Evolutionary conservation across 2,888 invertebrate genomes (phyloP).

Genomic region (Trachelus troglodyta): DNA sequence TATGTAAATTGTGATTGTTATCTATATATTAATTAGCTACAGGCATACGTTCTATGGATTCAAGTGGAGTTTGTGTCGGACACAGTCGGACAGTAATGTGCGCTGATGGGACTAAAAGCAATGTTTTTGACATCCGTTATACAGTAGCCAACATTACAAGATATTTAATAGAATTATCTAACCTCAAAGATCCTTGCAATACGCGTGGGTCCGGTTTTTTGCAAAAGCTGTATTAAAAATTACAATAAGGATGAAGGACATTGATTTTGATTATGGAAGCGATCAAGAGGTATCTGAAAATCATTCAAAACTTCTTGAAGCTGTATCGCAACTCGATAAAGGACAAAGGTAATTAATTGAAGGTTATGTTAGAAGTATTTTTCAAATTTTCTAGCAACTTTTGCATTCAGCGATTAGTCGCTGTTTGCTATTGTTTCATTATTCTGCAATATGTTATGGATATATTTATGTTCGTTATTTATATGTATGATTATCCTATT

Average conservation of each 20-base stretch:
- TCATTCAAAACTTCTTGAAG: constrained; percentile 51
- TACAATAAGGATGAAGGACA: constrained; percentile 40
- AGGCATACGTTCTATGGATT: too few relatives aligned
- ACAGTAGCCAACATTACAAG: neutral
- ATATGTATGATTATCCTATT: neutral
- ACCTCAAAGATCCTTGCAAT: constrained; percentile 9
- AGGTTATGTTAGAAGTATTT: constrained; percentile 10
- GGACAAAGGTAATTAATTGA: constrained; percentile 45
- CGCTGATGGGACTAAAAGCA: too few relatives aligned
- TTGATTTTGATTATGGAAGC: constrained; percentile 38
- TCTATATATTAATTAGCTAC: too few relatives aligned
- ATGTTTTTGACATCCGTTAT: too few relatives aligned
- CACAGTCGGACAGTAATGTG: too few relatives aligned
- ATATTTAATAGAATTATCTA: neutral
- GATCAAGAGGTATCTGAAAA: constrained; percentile 49
- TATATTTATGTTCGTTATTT: neutral
- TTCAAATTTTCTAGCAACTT: neutral
- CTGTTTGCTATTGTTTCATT: constrained; percentile 1
- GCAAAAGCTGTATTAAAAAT: neutral
- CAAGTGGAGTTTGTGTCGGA: too few relatives aligned
- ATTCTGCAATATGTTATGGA: constrained; percentile 18
- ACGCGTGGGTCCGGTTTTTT: neutral
- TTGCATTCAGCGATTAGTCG: constrained; percentile 8
- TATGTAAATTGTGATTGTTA: too few relatives aligned
- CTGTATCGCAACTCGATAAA: constrained; percentile 51